A percentile compares a stretch with the other conserved stretches of the same genome.
Evolutionary conservation across 2,797 vertebrate genomes (phyloP).

Genomic region (Coregonus ussuriensis): DNA sequence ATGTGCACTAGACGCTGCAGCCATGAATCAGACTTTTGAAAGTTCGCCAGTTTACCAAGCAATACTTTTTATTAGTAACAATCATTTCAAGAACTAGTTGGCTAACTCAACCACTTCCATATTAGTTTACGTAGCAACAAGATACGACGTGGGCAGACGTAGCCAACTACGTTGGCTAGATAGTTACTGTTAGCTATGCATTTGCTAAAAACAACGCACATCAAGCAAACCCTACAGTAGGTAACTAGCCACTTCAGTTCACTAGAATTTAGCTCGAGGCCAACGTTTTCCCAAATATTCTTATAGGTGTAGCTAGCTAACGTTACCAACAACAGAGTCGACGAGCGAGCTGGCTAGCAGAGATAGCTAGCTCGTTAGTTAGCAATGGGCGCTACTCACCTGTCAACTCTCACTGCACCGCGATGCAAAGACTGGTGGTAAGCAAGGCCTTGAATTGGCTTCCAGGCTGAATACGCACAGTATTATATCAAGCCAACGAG

Average conservation of each 20-base stretch:
- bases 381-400: slow-evolving; percentile 63
- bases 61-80: no score
- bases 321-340: background rate
- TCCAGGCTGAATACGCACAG: slow-evolving; percentile 70
- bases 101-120: no score
- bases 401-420: slow-evolving; percentile 68
- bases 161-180: no score
- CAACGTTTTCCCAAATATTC: background rate
- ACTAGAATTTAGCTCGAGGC: background rate
- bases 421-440: slow-evolving; percentile 46
- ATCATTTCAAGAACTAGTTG: no score
- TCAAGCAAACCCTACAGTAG: background rate
- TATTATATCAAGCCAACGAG: slow-evolving; percentile 48
- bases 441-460: slow-evolving; percentile 64
- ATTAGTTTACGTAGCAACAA: no score
- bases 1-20: no score
- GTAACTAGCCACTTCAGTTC: background rate
- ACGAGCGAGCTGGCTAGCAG: background rate
- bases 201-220: slow-evolving; percentile 2
- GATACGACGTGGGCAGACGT: no score
- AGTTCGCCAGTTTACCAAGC: no score
- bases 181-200: no score
- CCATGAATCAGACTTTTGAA: no score
- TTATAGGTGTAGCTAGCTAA: background rate
- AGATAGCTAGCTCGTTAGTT: background rate